Percentiles rank a stretch among this genome's conserved stretches.
Evolutionary conservation across 2,888 invertebrate genomes (phyloP).

Genomic region (Nemotelus pantherinus): DNA sequence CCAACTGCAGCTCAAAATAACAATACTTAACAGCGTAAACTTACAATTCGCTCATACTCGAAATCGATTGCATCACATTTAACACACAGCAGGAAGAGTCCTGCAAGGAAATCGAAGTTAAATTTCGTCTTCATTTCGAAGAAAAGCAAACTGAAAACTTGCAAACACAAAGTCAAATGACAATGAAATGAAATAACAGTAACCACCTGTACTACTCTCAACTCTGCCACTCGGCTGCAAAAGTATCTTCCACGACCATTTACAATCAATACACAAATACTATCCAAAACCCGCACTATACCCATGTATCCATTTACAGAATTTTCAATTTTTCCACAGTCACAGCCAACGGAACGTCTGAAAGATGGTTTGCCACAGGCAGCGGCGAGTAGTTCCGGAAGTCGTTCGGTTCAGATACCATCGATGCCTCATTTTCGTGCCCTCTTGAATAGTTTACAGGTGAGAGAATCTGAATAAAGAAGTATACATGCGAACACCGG

Average conservation of each 20-base stretch:
- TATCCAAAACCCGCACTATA: neutral
- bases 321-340: constrained; percentile 55
- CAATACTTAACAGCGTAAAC: neutral
- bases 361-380: constrained; percentile 62
- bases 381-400: constrained; percentile 63
- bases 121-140: neutral
- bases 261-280: neutral
- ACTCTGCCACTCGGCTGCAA: too few species aligned
- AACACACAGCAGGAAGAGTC: neutral
- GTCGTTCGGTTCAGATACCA: constrained; percentile 61
- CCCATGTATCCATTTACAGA: constrained; percentile 22
- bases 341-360: constrained; percentile 61
- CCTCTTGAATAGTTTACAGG: constrained; percentile 77
- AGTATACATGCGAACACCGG: constrained; percentile 12
- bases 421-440: constrained; percentile 75
- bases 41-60: neutral
- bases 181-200: neutral
- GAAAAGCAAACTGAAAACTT: neutral
- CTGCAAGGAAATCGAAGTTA: neutral
- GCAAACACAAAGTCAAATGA: neutral
- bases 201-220: neutral
- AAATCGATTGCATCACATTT: neutral
- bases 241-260: neutral
- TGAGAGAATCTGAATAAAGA: constrained; percentile 65
- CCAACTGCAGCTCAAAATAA: neutral